Evolutionary conservation across 2,888 invertebrate genomes (phyloP), one percentile per base, ranked within the genome.

Genomic region (Agriopis leucophaearia): DNA sequence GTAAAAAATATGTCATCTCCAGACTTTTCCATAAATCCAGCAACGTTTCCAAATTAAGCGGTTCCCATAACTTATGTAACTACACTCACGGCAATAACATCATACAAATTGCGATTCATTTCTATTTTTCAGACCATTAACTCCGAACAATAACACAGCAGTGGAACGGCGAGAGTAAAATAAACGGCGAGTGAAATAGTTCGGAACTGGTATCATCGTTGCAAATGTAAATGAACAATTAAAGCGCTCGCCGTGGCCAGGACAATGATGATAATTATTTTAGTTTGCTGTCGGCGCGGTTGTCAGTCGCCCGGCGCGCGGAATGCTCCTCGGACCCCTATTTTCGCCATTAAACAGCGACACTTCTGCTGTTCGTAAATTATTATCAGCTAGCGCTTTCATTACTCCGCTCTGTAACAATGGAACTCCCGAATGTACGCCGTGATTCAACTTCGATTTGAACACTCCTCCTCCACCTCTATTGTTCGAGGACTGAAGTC

Each of bases 211-310:
- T 91, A 91, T 92, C 92, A 92, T 92, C 88, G 92, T 88, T 90
- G 91, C 91, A 91, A 93, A 93, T 94, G 92, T 93, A 93, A 93
- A 94, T 94, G 93, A 93, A 94, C 94, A 94, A 93, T 94, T 94
- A 93, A 92, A 94, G 85, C 88, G 89, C 88, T 88, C 88, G 89
- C 90, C 89, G 89, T 88, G 89, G 88, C 91, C 90, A 85, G 88
- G 89, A 92, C 93, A 92, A 92, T 92, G 91, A 93, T 92, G 89
- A 94, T 94, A 93, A 94, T 93, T 94, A 94, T 94, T 94, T 94
- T 91, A 94, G 94, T 93, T 93, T 85, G 92, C 84, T 90, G 92
- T 90, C 91, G 88, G 85, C 90, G 87, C 86, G 88, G 88, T 82
- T 87, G 91, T 91, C 92, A 90, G 85, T 87, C 88, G 86, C 70